A percentile compares a stretch with the other conserved stretches of the same genome.
Conservation (phyloP, 2,888 invertebrate genomes). For the Coronaproctus castanopsis region DNA sequence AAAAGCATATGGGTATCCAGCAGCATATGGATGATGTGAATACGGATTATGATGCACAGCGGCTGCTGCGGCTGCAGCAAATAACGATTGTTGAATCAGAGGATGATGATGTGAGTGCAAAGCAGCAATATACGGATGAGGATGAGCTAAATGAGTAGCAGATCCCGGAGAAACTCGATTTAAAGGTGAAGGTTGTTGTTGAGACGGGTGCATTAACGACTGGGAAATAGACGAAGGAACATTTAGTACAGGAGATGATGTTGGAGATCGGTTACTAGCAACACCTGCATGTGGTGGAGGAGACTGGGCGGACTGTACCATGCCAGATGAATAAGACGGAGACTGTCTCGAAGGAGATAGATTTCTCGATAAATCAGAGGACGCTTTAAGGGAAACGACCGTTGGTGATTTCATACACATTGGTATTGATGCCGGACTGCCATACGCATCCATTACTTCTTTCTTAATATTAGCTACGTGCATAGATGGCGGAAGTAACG, state of each 20-base stretch:
- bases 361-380: conserved; percentile 16
- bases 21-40: conserved; percentile 32
- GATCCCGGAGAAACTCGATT: conserved; percentile 23
- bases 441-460: conserved; percentile 31
- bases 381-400: conserved; percentile 16
- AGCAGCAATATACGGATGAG: conserved; percentile 23
- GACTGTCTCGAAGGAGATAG: conserved; percentile 20
- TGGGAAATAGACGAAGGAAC: conserved; percentile 43
- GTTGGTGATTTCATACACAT: conserved; percentile 25
- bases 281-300: too few relatives aligned
- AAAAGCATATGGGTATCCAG: conserved; percentile 32
- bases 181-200: conserved; percentile 47
- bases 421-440: conserved; percentile 22
- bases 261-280: conserved; percentile 22
- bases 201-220: conserved; percentile 50
- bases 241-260: conserved; percentile 22
- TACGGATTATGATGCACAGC: conserved; percentile 50
- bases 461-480: conserved; percentile 50
- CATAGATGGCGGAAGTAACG: too few relatives aligned
- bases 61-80: conserved; percentile 36
- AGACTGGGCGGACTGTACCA: conserved; percentile 19
- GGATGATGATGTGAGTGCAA: conserved; percentile 52
- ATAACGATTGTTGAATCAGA: conserved; percentile 43
- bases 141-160: conserved; percentile 22
- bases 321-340: conserved; percentile 16